These are phyloP conservation scores for Parambassis ranga DNA, from an alignment of 2,797 vertebrate genomes.

Conservation along the genomic window DNA sequence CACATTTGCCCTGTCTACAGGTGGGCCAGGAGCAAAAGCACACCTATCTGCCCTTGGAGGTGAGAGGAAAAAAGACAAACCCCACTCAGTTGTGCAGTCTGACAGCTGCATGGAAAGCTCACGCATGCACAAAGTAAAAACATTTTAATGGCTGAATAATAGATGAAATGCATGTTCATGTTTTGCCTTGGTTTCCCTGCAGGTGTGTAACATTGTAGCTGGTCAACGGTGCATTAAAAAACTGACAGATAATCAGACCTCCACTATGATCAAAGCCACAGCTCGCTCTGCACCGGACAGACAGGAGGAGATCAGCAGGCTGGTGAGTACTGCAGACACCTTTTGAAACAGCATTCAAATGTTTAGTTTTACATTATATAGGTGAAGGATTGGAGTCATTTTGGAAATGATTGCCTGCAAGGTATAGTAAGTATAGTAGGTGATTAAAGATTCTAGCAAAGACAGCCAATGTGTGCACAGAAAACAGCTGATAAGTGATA, in stretches of 20 bases:
- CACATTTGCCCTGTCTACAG: constrained; percentile 97
- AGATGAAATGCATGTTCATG: background rate
- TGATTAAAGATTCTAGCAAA: background rate
- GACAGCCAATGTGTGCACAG: background rate
- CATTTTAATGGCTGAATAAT: background rate
- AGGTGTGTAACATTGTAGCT: constrained; percentile 99
- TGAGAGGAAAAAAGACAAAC: constrained; percentile 76
- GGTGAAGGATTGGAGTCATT: background rate
- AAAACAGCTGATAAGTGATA: too few species aligned
- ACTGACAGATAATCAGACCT: constrained; percentile 99
- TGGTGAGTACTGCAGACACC: constrained; percentile 83
- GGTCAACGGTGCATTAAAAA: constrained; percentile 99
- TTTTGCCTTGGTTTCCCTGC: constrained; percentile 14
- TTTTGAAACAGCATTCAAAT: background rate
- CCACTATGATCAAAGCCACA: constrained; percentile 99
- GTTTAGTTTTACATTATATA: background rate
- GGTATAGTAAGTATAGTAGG: background rate
- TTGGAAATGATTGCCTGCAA: background rate
- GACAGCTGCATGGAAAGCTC: background rate
- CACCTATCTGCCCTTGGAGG: constrained; percentile 98
- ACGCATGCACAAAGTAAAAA: background rate
- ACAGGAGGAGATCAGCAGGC: constrained; percentile 96
- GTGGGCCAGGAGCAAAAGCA: constrained; percentile 99
- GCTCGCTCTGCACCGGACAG: constrained; percentile 96
- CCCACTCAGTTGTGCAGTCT: background rate